Base-by-base conservation (phyloP, 1,140 invertebrate genomes). In the Polypedilum vanderplanki region DNA sequence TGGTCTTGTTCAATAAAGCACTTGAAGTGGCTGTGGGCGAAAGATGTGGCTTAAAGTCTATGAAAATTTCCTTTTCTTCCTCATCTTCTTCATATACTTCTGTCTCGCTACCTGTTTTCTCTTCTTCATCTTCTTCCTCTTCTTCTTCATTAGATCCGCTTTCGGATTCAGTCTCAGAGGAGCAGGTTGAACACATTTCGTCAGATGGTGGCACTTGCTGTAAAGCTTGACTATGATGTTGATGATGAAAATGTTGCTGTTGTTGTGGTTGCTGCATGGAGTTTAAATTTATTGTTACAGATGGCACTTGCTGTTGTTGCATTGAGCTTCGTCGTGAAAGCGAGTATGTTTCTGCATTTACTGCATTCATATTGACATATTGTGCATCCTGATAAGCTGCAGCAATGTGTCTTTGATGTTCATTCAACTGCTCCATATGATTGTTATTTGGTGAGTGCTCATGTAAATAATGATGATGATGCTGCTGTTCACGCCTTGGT, bases 11-110 rank as follows among this genome's bases (percentile, higher is more conserved):
- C n/a, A 57, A n/a, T n/a, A 57, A 57, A 81, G 77, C 78, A 84
- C 78, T 87, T 84, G 73, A 86, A 87, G 78, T 88, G 83, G 74
- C 87, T 85, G 80, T 89, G 83, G 85, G 84, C 7, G 86, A 86
- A 1, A 90, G 85, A 70, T 90, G 88, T 10, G 91, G 91, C 82
- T 94, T 92, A 80, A 93, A 94, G 81, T 93, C 91, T 77, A 94
- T 94, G 73, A 94, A 89, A 75, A 94, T 94, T 83, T 94, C 93
- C 79, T 90, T 87, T 80, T 91, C 90, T n/a, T 80, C 78, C 10
- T 78, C 76, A 3, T 78, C 77, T 7, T 79, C 76, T 57, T 78
- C 75, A 0, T 77, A 65, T 73, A 78, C 78, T 40, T 78, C 78
- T 20, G 79, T 78, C 15, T 79, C 76, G 1, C 79, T 79, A 2